phyloP scores from a whole-genome alignment of 2,113 vertebrate genomes.

The Malurus melanocephalus region DNA sequence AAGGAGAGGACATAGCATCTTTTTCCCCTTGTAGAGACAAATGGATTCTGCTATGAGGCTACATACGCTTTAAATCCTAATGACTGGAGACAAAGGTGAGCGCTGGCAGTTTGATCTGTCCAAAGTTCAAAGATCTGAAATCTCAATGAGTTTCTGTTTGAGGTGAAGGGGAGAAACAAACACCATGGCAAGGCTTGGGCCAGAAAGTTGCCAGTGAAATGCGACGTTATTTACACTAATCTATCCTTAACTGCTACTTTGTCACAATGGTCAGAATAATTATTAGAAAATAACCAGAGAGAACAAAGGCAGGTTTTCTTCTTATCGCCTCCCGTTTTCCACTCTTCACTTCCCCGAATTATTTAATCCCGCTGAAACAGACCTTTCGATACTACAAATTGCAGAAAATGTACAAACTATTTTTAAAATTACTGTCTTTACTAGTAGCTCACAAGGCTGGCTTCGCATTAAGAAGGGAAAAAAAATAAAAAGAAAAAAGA shows the following conservation, averaged over 20 bases:
- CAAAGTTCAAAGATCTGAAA: conserved; percentile 74
- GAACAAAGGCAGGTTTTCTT: conserved; percentile 54
- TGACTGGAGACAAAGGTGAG: conserved; percentile 44
- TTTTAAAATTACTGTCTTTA: neutral
- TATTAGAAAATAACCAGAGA: conserved; percentile 45
- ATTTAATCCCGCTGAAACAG: neutral
- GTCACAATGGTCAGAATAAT: conserved; percentile 53
- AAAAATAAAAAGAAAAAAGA: neutral
- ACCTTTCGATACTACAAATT: neutral
- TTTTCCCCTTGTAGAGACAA: neutral
- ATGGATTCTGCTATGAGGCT: conserved; percentile 2
- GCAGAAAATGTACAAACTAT: neutral
- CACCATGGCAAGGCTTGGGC: neutral
- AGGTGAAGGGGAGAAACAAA: conserved; percentile 53
- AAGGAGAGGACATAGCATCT: neutral
- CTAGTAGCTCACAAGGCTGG: neutral
- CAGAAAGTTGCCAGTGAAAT: conserved; percentile 31
- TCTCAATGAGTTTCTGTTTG: conserved; percentile 53
- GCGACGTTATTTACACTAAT: conserved; percentile 45
- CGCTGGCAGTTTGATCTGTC: conserved; percentile 51
- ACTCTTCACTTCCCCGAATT: neutral
- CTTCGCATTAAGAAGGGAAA: neutral
- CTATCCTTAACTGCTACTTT: conserved; percentile 52
- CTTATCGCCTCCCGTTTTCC: conserved; percentile 9
- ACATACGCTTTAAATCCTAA: neutral